A percentile compares a stretch with the other conserved stretches of the same genome.
Conservation (phyloP, 2,797 vertebrate genomes). For the Loriculus beryllinus region DNA sequence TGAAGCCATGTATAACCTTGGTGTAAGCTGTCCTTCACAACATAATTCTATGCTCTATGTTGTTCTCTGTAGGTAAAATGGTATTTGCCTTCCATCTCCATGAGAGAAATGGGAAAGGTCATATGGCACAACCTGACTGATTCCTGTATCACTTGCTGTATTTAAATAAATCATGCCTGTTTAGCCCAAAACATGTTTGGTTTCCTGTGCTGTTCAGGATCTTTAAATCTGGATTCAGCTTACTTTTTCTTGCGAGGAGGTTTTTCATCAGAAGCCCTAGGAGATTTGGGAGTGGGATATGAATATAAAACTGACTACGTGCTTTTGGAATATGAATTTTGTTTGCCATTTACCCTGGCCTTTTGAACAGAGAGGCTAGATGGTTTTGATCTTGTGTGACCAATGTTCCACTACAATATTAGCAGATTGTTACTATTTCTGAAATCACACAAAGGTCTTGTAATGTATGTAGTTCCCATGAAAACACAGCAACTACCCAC, state of each 20-base stretch:
- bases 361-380: neutral
- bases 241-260: neutral
- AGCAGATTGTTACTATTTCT: neutral
- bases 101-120: accelerated
- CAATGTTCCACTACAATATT: neutral
- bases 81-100: neutral
- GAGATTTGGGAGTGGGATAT: neutral
- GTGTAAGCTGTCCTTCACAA: neutral
- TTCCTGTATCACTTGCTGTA: neutral
- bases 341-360: neutral
- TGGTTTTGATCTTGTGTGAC: neutral
- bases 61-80: neutral
- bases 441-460: neutral
- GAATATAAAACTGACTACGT: neutral
- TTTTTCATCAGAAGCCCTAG: neutral
- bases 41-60: neutral
- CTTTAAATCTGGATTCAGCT: neutral
- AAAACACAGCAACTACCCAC: neutral
- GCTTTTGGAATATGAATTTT: neutral
- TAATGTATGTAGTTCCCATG: neutral
- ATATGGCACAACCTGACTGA: neutral
- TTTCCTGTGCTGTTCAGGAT: accelerated
- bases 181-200: neutral
- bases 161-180: neutral
- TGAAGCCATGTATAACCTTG: neutral